Percentiles rank a stretch among this genome's conserved stretches.
These are phyloP conservation scores for Cosmorhoe ocellata DNA, from an alignment of 2,888 invertebrate species.

Conservation along the genomic window DNA sequence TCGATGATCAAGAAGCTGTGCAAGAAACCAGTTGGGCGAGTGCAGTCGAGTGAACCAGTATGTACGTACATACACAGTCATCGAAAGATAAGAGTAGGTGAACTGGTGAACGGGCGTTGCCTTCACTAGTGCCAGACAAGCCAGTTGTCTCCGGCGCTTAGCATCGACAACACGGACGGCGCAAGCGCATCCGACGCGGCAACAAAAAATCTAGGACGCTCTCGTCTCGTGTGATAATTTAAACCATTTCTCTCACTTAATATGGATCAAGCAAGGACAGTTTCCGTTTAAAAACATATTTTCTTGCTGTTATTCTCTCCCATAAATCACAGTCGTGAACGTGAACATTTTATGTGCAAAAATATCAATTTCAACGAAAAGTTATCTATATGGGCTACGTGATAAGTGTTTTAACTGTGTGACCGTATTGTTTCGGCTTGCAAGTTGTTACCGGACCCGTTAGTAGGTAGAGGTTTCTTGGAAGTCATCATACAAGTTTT, in stretches of 20 bases:
- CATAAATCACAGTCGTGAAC: slow-evolving; percentile 41
- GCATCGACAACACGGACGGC: slow-evolving; percentile 63
- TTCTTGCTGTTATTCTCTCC: slow-evolving; percentile 41
- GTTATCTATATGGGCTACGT: slow-evolving; percentile 72
- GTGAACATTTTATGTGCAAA: slow-evolving; percentile 55
- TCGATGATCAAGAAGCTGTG: slow-evolving; percentile 42
- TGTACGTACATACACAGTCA: slow-evolving; percentile 54
- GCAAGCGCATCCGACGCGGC: slow-evolving; percentile 57
- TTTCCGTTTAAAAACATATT: slow-evolving; percentile 50
- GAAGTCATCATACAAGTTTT: slow-evolving; percentile 61
- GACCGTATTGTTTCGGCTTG: slow-evolving; percentile 53
- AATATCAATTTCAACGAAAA: slow-evolving; percentile 48
- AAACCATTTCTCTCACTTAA: slow-evolving; percentile 60
- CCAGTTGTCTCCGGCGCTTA: slow-evolving; percentile 71
- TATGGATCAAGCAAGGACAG: slow-evolving; percentile 63
- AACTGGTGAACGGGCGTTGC: slow-evolving; percentile 77
- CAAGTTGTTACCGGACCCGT: slow-evolving; percentile 48
- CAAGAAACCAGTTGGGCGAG: slow-evolving; percentile 61
- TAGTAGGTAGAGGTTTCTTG: slow-evolving; percentile 55
- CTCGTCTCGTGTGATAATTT: slow-evolving; percentile 59
- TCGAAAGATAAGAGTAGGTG: slow-evolving; percentile 75
- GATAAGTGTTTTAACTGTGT: slow-evolving; percentile 68
- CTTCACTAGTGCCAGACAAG: slow-evolving; percentile 49
- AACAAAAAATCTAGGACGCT: slow-evolving; percentile 57
- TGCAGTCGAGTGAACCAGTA: slow-evolving; percentile 53